These are phyloP conservation scores for Zeugodacus cucurbitae DNA, from an alignment of 1,140 invertebrate species.

Conservation along the genomic window DNA sequence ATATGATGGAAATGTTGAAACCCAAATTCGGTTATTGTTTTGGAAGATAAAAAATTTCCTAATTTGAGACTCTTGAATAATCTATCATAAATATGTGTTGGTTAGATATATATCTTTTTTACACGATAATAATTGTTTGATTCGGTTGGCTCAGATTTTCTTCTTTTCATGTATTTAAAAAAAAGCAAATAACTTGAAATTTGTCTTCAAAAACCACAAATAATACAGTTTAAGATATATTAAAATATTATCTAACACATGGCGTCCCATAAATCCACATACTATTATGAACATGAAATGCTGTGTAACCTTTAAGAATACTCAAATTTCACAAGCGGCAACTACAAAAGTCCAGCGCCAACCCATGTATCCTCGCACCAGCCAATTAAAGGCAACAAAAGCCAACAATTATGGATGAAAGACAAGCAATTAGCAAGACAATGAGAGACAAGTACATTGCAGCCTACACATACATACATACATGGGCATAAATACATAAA, in stretches of 20 bases:
- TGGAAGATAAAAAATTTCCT: too few species aligned
- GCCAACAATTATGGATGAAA: not conserved
- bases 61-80: too few species aligned
- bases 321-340: not conserved
- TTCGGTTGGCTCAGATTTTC: too few species aligned
- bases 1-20: too few species aligned
- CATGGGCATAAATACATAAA: not conserved
- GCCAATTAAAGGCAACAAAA: conserved; percentile 5
- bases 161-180: too few species aligned
- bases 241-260: conserved; percentile 16
- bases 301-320: not conserved
- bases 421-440: conserved; percentile 30
- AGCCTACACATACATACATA: not conserved
- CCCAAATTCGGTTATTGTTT: too few species aligned
- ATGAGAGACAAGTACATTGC: conserved; percentile 7
- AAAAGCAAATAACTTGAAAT: too few species aligned
- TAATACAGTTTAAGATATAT: not conserved
- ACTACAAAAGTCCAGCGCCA: not conserved
- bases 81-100: too few species aligned
- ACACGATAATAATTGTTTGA: too few species aligned
- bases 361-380: not conserved
- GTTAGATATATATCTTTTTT: too few species aligned
- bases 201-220: too few species aligned
- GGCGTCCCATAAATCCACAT: not conserved
- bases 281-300: not conserved